A percentile compares a stretch with the other conserved stretches of the same genome.
These are phyloP conservation scores for Apodemia hepburni DNA, from an alignment of 2,888 invertebrate genomes.

Conservation along the genomic window DNA sequence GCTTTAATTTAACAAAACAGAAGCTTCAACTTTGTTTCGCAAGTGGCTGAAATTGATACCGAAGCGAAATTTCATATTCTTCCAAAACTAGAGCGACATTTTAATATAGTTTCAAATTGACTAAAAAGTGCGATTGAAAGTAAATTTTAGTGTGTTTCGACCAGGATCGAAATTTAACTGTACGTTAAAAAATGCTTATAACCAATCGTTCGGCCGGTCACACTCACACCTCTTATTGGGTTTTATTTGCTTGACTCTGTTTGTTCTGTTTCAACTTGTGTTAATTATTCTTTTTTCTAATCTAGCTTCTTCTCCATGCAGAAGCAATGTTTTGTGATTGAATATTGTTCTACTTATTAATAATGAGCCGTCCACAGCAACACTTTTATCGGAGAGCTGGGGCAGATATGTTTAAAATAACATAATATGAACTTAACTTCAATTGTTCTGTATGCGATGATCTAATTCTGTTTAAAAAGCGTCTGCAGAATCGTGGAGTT, in stretches of 20 bases:
- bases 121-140: no score
- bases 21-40: neutral
- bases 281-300: conserved; percentile 32
- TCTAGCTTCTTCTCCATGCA: conserved; percentile 66
- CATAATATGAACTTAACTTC: neutral
- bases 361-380: conserved; percentile 63
- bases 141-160: neutral
- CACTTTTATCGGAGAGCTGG: conserved; percentile 54
- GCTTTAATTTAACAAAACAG: neutral
- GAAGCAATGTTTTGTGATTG: conserved; percentile 61
- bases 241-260: conserved; percentile 25
- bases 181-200: neutral
- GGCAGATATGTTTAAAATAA: conserved; percentile 30
- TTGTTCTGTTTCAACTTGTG: conserved; percentile 33
- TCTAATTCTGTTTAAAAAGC: neutral
- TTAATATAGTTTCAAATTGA: neutral
- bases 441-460: neutral
- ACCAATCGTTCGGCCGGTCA: neutral
- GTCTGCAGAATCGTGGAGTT: neutral
- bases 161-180: neutral
- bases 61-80: neutral
- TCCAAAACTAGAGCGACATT: neutral
- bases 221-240: conserved; percentile 18
- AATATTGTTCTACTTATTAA: conserved; percentile 16
- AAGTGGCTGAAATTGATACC: neutral